A percentile compares a stretch with the other conserved stretches of the same genome.
phyloP scores from a whole-genome alignment of 2,113 vertebrate genomes.

The Tragelaphus imberbis region DNA sequence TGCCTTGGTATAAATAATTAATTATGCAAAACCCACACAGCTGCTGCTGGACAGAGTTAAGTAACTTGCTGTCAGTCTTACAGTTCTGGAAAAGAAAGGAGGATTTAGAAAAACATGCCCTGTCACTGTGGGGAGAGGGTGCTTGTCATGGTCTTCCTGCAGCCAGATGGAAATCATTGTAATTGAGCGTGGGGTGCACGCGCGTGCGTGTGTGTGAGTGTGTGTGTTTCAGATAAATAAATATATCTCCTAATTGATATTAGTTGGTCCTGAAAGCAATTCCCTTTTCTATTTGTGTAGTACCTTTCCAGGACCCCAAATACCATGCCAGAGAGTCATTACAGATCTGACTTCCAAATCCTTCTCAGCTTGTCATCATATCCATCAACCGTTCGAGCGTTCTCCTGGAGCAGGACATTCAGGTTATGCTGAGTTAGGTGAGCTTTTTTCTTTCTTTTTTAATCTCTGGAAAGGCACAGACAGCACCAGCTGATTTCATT shows the following conservation, averaged over 20 bases:
- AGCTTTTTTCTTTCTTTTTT: neutral
- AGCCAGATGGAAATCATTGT: constrained; percentile 43
- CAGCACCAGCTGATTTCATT: neutral
- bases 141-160: constrained; percentile 72
- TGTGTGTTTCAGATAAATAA: neutral
- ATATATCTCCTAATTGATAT: neutral
- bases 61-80: constrained; percentile 94
- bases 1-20: constrained; percentile 99
- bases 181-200: neutral
- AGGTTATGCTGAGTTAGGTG: neutral
- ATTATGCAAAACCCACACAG: constrained; percentile 99
- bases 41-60: constrained; percentile 96
- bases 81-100: constrained; percentile 87
- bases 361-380: neutral
- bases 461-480: neutral
- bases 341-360: too few species aligned
- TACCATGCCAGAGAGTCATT: fast-evolving
- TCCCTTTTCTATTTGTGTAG: neutral
- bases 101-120: constrained; percentile 88
- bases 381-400: fast-evolving
- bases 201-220: fast-evolving
- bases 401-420: fast-evolving
- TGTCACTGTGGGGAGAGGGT: constrained; percentile 78
- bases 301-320: neutral
- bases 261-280: neutral